phyloP scores from a whole-genome alignment of 1,140 invertebrate species.

The Zaprionus africanus region DNA sequence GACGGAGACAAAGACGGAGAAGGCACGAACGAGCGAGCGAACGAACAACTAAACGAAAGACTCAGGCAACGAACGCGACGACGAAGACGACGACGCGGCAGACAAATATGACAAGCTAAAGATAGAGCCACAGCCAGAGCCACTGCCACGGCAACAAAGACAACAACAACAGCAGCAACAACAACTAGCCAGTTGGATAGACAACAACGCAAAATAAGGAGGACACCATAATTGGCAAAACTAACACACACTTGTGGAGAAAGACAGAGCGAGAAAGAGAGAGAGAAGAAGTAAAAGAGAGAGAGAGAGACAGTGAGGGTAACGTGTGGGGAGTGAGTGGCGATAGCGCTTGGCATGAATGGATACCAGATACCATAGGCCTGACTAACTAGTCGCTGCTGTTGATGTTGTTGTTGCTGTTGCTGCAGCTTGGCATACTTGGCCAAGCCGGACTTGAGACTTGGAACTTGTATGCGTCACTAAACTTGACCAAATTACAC shows the following conservation, averaged over 20 bases:
- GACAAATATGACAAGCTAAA: constrained; percentile 79
- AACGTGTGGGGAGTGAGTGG: constrained; percentile 18
- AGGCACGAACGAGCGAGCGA: not conserved
- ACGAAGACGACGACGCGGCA: constrained; percentile 53
- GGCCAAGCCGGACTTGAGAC: constrained; percentile 65
- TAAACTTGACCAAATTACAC: constrained; percentile 81
- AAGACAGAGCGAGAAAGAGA: not conserved
- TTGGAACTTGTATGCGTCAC: constrained; percentile 63
- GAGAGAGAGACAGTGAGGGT: not conserved
- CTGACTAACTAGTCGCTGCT: constrained; percentile 62
- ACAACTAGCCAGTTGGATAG: constrained; percentile 57
- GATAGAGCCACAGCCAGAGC: constrained; percentile 56
- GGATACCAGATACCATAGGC: constrained; percentile 50
- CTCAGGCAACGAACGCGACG: constrained; percentile 73
- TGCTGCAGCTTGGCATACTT: constrained; percentile 49
- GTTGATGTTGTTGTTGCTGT: constrained; percentile 16
- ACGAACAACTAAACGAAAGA: constrained; percentile 64
- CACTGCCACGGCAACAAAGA: constrained; percentile 42
- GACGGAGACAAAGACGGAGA: constrained; percentile 7
- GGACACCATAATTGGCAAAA: constrained; percentile 80
- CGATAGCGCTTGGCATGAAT: constrained; percentile 50
- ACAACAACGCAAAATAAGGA: constrained; percentile 73
- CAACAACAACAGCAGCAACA: not conserved
- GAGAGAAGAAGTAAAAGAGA: constrained; percentile 16
- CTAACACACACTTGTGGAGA: constrained; percentile 50